These are phyloP conservation scores for Burhinus bistriatus DNA, from an alignment of 2,113 vertebrate species.

Conservation along the genomic window DNA sequence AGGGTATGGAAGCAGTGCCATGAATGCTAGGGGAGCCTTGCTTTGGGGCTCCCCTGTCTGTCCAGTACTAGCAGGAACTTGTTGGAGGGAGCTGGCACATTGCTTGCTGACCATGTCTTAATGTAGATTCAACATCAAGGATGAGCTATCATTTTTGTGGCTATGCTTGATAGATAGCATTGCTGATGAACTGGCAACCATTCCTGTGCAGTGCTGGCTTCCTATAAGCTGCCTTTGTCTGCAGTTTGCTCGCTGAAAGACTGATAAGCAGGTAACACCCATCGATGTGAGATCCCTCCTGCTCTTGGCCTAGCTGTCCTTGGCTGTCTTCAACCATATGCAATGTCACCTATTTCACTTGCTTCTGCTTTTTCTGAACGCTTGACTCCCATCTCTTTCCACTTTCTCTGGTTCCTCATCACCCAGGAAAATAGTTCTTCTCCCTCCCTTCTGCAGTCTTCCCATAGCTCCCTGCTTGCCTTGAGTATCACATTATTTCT, in stretches of 20 bases:
- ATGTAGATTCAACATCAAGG: not conserved
- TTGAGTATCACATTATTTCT: not conserved
- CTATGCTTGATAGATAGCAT: not conserved
- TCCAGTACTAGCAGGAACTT: not conserved
- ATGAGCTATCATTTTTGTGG: not conserved
- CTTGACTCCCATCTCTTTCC: not conserved
- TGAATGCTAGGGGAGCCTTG: not conserved
- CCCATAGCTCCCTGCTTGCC: not conserved
- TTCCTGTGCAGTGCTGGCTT: not conserved
- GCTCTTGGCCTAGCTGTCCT: not conserved
- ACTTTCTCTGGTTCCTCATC: not conserved
- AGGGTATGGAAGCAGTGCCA: not conserved
- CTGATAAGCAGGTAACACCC: not conserved
- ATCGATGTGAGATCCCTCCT: not conserved
- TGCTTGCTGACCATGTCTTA: not conserved
- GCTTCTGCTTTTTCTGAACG: not conserved
- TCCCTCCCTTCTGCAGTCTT: not conserved
- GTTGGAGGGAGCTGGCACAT: not conserved
- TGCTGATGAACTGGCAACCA: not conserved
- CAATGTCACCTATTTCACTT: not conserved
- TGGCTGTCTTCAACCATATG: not conserved
- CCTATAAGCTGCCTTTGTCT: not conserved
- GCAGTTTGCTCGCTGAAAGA: not conserved
- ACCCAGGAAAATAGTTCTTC: not conserved
- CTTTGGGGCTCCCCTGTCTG: not conserved